Percentiles rank a stretch among this genome's conserved stretches.
phyloP scores from a whole-genome alignment of 2,113 vertebrate genomes.

The Herpetotheres cachinnans region DNA sequence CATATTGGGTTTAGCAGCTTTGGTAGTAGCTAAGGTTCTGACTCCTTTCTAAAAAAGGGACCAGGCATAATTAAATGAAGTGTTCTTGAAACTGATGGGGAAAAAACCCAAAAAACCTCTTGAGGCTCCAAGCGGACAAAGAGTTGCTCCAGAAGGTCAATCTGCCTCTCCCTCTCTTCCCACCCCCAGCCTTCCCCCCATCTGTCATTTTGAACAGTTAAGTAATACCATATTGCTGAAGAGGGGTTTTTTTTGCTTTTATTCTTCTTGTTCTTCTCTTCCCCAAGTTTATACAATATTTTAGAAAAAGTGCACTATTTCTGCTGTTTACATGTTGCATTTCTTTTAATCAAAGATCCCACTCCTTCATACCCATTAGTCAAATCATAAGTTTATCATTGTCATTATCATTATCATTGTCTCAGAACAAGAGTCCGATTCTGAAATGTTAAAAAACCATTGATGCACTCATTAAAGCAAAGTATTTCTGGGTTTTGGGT shows the following conservation, averaged over 20 bases:
- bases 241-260: not conserved
- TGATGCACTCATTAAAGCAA: not conserved
- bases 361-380: not conserved
- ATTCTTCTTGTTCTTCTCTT: not conserved
- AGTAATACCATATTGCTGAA: not conserved
- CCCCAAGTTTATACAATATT: not conserved
- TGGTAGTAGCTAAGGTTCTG: not conserved
- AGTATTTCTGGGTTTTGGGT: not conserved
- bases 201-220: not conserved
- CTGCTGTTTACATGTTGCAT: not conserved
- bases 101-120: accelerated
- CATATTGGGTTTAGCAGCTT: not conserved
- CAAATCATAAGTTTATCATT: not conserved
- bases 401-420: not conserved
- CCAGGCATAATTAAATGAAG: not conserved
- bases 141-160: not conserved
- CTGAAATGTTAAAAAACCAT: not conserved
- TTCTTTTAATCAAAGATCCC: not conserved
- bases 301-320: not conserved
- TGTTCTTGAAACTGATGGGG: not conserved
- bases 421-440: not conserved
- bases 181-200: accelerated
- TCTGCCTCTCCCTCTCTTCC: not conserved
- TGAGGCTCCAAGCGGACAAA: not conserved
- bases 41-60: not conserved